Evolutionary conservation across 2,888 invertebrate genomes (phyloP).

Genomic region (Brenthis hecate): DNA sequence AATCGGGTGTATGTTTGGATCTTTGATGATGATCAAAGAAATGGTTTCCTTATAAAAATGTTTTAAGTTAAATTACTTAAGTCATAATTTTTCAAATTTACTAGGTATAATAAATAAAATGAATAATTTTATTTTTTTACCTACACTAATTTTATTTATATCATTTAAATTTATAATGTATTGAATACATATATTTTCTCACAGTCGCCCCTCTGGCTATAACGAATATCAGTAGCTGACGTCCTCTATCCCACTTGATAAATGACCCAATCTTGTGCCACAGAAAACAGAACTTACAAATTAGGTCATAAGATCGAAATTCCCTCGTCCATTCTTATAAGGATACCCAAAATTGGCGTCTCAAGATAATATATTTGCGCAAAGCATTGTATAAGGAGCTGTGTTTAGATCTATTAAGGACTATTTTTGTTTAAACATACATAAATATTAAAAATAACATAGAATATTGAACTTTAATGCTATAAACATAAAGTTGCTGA

Average conservation of each 20-base stretch:
- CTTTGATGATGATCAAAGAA: no score
- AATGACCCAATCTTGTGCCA: slow-evolving; percentile 49
- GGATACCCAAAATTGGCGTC: slow-evolving; percentile 39
- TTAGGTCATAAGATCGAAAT: slow-evolving; percentile 19
- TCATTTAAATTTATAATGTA: slow-evolving; percentile 6
- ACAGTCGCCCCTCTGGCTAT: slow-evolving; percentile 16
- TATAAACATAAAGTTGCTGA: slow-evolving; percentile 7
- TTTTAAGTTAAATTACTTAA: no score
- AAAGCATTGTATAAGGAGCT: slow-evolving; percentile 46
- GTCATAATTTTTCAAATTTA: no score
- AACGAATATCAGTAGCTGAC: slow-evolving; percentile 55
- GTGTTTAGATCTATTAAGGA: slow-evolving; percentile 25
- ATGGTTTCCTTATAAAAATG: no score
- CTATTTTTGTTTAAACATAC: slow-evolving; percentile 17
- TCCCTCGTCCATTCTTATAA: slow-evolving; percentile 12
- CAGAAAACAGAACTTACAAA: slow-evolving; percentile 25
- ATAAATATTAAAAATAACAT: slow-evolving; percentile 5
- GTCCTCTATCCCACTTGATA: slow-evolving; percentile 63
- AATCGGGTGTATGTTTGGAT: no score
- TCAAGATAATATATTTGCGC: slow-evolving; percentile 43
- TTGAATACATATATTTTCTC: slow-evolving; percentile 12
- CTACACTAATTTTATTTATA: not conserved
- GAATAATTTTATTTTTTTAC: not conserved
- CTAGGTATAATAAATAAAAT: not conserved
- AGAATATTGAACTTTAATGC: slow-evolving; percentile 17